Evolutionary conservation across 1,140 invertebrate species (phyloP).

Genomic region (Achatina immaculata): DNA sequence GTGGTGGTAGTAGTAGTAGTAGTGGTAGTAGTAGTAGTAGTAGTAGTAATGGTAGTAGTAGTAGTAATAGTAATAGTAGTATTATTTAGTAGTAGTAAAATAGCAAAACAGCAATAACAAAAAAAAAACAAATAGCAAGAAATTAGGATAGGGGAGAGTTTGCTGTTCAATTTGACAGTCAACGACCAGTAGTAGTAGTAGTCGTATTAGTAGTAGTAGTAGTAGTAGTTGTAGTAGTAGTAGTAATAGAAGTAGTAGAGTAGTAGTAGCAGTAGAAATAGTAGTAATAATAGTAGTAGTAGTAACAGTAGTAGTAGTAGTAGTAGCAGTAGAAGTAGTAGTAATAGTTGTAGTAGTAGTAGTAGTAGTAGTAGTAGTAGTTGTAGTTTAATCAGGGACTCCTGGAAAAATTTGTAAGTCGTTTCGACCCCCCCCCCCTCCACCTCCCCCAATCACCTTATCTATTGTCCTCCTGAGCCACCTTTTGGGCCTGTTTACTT

Average conservation of each 20-base stretch:
- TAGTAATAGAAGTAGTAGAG: too few species aligned
- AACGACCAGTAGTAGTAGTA: too few species aligned
- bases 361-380: background rate
- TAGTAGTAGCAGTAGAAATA: too few species aligned
- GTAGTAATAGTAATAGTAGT: too few species aligned
- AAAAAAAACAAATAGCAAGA: background rate
- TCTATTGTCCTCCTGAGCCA: too few species aligned
- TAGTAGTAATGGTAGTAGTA: constrained; percentile 2
- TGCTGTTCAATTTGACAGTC: too few species aligned
- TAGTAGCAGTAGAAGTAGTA: too few species aligned
- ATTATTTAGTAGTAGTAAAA: background rate
- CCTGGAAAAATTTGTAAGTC: background rate
- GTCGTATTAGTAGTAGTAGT: too few species aligned
- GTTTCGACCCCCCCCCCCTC: background rate
- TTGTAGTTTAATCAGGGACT: background rate
- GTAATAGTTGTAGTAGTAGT: too few species aligned
- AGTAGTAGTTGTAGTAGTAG: constrained; percentile 6
- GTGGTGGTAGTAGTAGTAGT: constrained; percentile 3
- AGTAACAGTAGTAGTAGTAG: constrained; percentile 4
- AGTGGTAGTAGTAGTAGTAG: background rate
- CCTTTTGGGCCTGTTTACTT: too few species aligned
- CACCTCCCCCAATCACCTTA: too few species aligned
- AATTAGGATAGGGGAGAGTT: too few species aligned
- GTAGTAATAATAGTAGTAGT: constrained; percentile 10
- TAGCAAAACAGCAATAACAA: background rate